Evolutionary conservation across 2,113 vertebrate genomes (phyloP).

Genomic region (Cyrtonyx montezumae): DNA sequence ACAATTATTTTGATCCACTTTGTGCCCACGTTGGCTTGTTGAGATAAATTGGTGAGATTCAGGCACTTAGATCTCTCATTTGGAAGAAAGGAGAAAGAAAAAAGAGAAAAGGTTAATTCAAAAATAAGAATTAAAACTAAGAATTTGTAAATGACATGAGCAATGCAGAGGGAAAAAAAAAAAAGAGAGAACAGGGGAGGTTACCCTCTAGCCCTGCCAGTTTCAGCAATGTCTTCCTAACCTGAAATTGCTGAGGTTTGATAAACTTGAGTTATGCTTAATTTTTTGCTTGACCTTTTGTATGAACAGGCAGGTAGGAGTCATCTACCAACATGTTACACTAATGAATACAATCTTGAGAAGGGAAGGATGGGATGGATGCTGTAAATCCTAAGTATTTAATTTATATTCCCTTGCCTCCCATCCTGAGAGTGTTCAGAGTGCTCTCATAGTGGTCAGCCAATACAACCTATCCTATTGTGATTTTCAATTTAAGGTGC

Average conservation of each 20-base stretch:
- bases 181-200: not conserved
- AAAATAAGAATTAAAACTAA: not conserved
- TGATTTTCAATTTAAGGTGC: constrained; percentile 14
- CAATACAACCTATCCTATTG: not conserved
- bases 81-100: not conserved
- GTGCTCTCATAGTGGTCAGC: not conserved
- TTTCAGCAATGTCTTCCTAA: not conserved
- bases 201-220: not conserved
- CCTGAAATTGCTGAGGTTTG: not conserved
- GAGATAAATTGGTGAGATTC: not conserved
- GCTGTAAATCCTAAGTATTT: not conserved
- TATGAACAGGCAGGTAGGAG: not conserved
- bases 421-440: not conserved
- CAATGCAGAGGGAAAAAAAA: not conserved
- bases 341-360: not conserved
- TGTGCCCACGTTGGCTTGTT: not conserved
- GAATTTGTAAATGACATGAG: not conserved
- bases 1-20: not conserved
- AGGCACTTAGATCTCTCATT: not conserved
- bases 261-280: not conserved
- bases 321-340: not conserved
- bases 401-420: not conserved
- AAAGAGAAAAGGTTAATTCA: not conserved
- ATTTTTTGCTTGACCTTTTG: not conserved
- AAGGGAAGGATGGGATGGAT: not conserved